Evolutionary conservation across 2,888 invertebrate species (phyloP), one percentile per base, ranked within the genome.

Genomic region (Gymnocheta viridis): DNA sequence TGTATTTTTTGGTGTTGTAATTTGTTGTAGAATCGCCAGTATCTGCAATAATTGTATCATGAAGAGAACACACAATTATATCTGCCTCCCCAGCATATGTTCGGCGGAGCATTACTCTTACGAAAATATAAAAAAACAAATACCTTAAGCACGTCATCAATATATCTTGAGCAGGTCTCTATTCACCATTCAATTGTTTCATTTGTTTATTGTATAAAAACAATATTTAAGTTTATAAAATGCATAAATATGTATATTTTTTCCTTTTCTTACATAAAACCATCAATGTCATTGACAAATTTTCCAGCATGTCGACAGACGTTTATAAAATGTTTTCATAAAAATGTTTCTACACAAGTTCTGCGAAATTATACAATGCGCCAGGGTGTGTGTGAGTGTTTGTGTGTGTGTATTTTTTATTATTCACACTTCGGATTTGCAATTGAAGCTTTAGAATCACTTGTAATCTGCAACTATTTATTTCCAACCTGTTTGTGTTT

Each of bases 221-320:
- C 5, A 7, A 32, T 7, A 32, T 7, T 32, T 5, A 32, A 32
- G 4, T n/a, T n/a, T n/a, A n/a, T n/a, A n/a, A 32, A 32, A 32
- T 32, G 7, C 32, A 7, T 5, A 32, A 7, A 7, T 7, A 32
- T 47, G 47, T 19, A 19, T 9, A 9, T 5, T 32, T 70, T 4
- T 35, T 12, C 17, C 4, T 38, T 22, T 2, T 12, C 17, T 76
- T 76, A 32, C 54, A 66, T 64, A 67, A 67, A 77, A 49, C 35
- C 4, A 77, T 77, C 58, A 77, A 67, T 77, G 77, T 58, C 77
- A 67, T 58, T 77, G 58, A 38, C 47, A 77, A 67, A 49, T 44
- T 73, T 64, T 41, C 54, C 54, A 44, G n/a, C 14, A 24, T 32
- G 2, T 12, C 54, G 27, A 6, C 29, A 44, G 19, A 29, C 51